Percentiles rank a stretch among this genome's conserved stretches.
These are phyloP conservation scores for Eufriesea mexicana DNA, from an alignment of 1,140 invertebrate species.

Conservation along the genomic window DNA sequence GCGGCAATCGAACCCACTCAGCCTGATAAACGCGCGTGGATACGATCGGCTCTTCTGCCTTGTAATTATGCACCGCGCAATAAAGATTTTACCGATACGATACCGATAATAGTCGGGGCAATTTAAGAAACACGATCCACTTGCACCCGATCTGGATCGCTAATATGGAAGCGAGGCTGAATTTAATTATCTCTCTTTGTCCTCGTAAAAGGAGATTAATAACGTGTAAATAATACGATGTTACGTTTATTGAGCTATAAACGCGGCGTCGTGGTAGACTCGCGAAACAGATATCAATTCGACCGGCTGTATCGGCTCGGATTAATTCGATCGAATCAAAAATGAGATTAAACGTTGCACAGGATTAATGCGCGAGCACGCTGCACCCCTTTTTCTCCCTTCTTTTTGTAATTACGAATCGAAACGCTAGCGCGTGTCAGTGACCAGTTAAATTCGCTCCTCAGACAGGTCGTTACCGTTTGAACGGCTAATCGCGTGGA, in stretches of 20 bases:
- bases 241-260: background rate
- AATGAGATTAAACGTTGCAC: background rate
- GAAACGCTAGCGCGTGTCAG: slow-evolving; percentile 1
- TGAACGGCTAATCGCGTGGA: slow-evolving; percentile 66
- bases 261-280: background rate
- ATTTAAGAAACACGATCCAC: background rate
- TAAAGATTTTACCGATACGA: background rate
- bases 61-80: background rate
- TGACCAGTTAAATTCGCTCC: slow-evolving; percentile 68
- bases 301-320: no score
- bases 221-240: background rate
- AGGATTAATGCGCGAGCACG: no score
- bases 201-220: background rate
- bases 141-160: background rate
- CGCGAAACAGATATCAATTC: background rate
- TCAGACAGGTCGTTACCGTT: slow-evolving; percentile 58
- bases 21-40: background rate
- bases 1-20: background rate
- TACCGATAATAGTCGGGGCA: no score
- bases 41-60: background rate
- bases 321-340: background rate
- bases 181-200: background rate
- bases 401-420: slow-evolving; percentile 6
- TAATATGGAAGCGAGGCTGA: background rate
- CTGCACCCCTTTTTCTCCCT: background rate